These are phyloP conservation scores for Epirrhoe tristata DNA, from an alignment of 2,888 invertebrate genomes.

Conservation along the genomic window DNA sequence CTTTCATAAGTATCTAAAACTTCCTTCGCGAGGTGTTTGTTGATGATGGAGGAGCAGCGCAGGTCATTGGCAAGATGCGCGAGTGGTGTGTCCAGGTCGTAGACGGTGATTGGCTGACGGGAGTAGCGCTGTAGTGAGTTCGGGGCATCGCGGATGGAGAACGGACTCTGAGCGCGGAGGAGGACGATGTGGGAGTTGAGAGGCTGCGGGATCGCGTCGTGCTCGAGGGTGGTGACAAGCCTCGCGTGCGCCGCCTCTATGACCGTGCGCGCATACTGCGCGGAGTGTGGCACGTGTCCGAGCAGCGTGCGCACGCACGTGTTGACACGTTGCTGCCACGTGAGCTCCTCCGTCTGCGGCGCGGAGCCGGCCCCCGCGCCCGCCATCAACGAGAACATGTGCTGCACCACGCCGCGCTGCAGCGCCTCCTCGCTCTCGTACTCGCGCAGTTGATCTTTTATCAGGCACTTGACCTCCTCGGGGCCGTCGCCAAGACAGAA, in stretches of 20 bases:
- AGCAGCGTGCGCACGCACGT: conserved; percentile 53
- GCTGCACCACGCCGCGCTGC: conserved; percentile 57
- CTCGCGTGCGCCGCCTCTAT: conserved; percentile 56
- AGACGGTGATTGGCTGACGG: too few species aligned
- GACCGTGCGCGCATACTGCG: conserved; percentile 59
- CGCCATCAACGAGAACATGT: conserved; percentile 60
- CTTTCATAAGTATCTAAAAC: too few species aligned
- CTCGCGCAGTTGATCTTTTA: conserved; percentile 52
- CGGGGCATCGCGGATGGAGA: too few species aligned
- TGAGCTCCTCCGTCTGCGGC: conserved; percentile 37
- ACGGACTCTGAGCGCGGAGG: too few species aligned
- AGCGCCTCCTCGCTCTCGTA: conserved; percentile 52
- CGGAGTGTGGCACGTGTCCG: conserved; percentile 59
- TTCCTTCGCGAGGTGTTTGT: too few species aligned
- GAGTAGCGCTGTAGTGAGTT: too few species aligned
- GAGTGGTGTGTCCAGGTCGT: too few species aligned
- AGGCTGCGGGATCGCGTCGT: too few species aligned
- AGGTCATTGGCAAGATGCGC: too few species aligned
- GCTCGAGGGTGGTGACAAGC: conserved; percentile 44
- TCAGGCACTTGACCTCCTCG: conserved; percentile 48
- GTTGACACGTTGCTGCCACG: conserved; percentile 54
- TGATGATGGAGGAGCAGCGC: too few species aligned
- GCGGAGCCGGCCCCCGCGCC: conserved; percentile 30
- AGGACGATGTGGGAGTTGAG: too few species aligned
- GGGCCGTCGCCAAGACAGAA: conserved; percentile 64